phyloP scores from a whole-genome alignment of 64 coral and sea anemone genomes.

The Dendrophyllia cribrosa region DNA sequence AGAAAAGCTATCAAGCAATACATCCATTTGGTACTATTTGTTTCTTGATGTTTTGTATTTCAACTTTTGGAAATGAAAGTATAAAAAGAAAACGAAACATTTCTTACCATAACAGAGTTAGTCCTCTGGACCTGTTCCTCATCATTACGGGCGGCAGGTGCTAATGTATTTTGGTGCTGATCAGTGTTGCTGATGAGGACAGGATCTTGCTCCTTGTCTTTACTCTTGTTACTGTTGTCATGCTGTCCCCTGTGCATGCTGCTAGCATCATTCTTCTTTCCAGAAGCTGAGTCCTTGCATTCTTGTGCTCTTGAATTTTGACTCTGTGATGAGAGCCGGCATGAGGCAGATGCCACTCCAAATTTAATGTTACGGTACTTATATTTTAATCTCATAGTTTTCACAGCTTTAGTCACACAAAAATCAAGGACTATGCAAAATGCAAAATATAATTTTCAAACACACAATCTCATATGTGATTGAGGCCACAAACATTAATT shows the following conservation, averaged over 20 bases:
- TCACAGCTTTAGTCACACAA: no score
- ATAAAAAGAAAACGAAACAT: no score
- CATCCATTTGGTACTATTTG: no score
- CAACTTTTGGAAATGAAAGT: no score
- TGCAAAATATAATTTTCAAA: no score
- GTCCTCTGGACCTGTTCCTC: not conserved
- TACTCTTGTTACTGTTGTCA: not conserved
- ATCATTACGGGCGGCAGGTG: not conserved
- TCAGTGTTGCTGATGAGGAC: not conserved
- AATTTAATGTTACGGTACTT: not conserved
- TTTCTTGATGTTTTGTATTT: no score
- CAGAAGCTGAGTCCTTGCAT: not conserved
- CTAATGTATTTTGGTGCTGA: not conserved
- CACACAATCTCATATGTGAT: no score
- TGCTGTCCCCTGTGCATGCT: not conserved
- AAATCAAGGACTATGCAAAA: no score
- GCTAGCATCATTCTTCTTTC: not conserved
- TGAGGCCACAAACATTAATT: no score
- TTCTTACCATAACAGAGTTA: not conserved
- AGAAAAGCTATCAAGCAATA: no score
- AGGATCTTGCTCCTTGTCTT: not conserved
- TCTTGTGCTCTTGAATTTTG: not conserved
- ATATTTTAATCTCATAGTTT: no score
- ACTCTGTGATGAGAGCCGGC: constrained; percentile 22
- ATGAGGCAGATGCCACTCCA: constrained; percentile 42